Evolutionary conservation across 2,888 invertebrate species (phyloP).

Genomic region (Patella caerulea): DNA sequence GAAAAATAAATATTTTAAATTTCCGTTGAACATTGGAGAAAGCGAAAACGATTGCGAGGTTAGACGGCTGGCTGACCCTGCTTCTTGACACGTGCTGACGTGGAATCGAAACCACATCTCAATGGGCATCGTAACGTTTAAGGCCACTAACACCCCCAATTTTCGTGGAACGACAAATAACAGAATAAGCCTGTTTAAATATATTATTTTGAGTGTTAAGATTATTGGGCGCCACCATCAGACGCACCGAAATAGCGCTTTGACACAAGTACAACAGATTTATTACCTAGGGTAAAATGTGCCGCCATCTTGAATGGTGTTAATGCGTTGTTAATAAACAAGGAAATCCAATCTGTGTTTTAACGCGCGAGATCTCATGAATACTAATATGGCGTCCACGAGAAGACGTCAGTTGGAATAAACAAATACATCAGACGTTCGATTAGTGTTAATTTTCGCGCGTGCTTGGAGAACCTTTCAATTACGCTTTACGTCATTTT

Average conservation of each 20-base stretch:
- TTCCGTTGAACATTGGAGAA: no score
- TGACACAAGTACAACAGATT: neutral
- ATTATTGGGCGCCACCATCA: neutral
- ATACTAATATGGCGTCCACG: slow-evolving; percentile 9
- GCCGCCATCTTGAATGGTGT: slow-evolving; percentile 3
- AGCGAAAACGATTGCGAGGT: no score
- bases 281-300: neutral
- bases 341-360: slow-evolving; percentile 8
- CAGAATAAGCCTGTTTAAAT: no score
- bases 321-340: slow-evolving; percentile 2
- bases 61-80: no score
- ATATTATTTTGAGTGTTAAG: neutral
- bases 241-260: neutral
- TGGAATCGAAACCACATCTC: no score
- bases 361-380: slow-evolving; percentile 10
- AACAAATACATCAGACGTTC: slow-evolving; percentile 4
- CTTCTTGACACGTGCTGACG: no score
- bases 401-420: neutral
- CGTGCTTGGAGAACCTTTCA: slow-evolving; percentile 5
- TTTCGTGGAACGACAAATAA: no score
- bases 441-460: slow-evolving; percentile 9
- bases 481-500: slow-evolving; percentile 7
- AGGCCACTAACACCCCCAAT: no score
- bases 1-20: no score
- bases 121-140: no score